Evolutionary conservation across 2,888 invertebrate species (phyloP).

Genomic region (Scaeva pyrastri): DNA sequence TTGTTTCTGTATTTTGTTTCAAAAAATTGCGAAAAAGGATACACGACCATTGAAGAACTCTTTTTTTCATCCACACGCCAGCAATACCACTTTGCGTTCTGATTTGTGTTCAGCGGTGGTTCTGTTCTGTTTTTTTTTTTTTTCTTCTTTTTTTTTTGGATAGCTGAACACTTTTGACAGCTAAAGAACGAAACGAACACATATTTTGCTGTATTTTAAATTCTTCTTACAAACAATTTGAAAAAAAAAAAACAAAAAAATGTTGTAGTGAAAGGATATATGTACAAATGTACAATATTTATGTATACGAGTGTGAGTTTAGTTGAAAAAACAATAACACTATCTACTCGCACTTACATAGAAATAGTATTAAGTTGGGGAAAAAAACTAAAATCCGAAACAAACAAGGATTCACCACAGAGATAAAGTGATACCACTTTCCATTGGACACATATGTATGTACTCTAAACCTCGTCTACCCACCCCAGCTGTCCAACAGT

Average conservation of each 20-base stretch:
- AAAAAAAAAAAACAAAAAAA: neutral
- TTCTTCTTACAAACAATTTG: slow-evolving; percentile 41
- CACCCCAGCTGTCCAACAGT: slow-evolving; percentile 43
- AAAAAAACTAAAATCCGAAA: slow-evolving; percentile 6
- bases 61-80: slow-evolving; percentile 19
- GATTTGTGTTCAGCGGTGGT: slow-evolving; percentile 5
- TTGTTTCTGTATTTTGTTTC: slow-evolving; percentile 27
- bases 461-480: too few species aligned
- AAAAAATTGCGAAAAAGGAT: slow-evolving; percentile 38
- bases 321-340: slow-evolving; percentile 6
- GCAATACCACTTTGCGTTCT: slow-evolving; percentile 44
- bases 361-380: neutral
- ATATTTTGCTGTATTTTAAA: slow-evolving; percentile 65
- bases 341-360: neutral
- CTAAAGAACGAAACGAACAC: slow-evolving; percentile 41
- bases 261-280: slow-evolving; percentile 29
- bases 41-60: slow-evolving; percentile 21
- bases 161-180: slow-evolving; percentile 42
- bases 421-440: slow-evolving; percentile 64
- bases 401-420: slow-evolving; percentile 47
- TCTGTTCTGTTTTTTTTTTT: too few species aligned
- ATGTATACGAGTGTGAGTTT: too few species aligned
- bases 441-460: slow-evolving; percentile 63
- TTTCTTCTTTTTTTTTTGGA: neutral
- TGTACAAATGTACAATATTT: too few species aligned